These are phyloP conservation scores for Noturus placidus DNA, from an alignment of 2,113 vertebrate species.

Conservation along the genomic window DNA sequence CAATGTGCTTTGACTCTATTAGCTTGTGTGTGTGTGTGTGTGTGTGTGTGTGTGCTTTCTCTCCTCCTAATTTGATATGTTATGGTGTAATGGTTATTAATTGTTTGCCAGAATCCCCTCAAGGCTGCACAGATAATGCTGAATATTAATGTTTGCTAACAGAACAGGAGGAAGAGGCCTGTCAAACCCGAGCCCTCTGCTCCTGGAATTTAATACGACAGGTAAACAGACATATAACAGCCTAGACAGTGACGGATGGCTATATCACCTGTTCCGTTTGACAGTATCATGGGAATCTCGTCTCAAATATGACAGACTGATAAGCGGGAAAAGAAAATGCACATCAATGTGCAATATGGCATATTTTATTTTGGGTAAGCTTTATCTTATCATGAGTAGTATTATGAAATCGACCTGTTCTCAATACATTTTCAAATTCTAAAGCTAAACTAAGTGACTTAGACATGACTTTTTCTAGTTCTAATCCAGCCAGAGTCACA, in stretches of 20 bases:
- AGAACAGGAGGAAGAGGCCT: constrained; percentile 13
- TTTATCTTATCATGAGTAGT: constrained; percentile 7
- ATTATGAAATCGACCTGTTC: not conserved
- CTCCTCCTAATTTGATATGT: constrained; percentile 46
- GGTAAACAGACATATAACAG: constrained; percentile 18
- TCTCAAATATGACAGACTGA: not conserved
- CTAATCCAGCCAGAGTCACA: not conserved
- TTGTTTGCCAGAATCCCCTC: constrained; percentile 39
- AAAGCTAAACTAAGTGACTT: not conserved
- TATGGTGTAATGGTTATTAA: constrained; percentile 50
- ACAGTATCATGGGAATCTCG: not conserved
- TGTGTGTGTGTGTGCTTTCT: not conserved
- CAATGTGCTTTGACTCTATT: not conserved
- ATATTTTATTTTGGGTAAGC: not conserved
- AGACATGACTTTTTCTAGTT: not conserved
- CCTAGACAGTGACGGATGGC: constrained; percentile 14
- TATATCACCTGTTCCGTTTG: constrained; percentile 11
- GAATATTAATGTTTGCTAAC: constrained; percentile 44
- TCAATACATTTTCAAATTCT: not conserved
- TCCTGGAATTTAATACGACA: constrained; percentile 19
- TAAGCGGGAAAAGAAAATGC: not conserved
- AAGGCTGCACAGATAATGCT: constrained; percentile 23
- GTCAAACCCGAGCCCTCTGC: constrained; percentile 1
- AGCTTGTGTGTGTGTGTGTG: not conserved
- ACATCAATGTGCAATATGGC: not conserved